These are phyloP conservation scores for Escarpia spicata DNA, from an alignment of 2,888 invertebrate genomes.

Conservation along the genomic window DNA sequence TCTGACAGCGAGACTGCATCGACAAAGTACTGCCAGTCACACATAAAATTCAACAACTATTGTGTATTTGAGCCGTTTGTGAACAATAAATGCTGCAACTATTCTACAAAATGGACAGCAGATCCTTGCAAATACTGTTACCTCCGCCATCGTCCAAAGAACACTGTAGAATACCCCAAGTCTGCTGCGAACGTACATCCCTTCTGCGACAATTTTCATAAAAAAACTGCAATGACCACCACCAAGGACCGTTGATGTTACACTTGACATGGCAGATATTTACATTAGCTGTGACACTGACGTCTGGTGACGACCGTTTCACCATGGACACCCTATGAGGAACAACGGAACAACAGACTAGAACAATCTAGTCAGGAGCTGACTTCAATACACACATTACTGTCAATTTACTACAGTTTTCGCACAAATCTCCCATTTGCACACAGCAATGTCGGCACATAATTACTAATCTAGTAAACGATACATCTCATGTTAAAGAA, in stretches of 20 bases:
- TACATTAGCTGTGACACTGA: neutral
- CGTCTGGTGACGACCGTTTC: neutral
- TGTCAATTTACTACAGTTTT: neutral
- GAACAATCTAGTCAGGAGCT: neutral
- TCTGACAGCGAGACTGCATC: neutral
- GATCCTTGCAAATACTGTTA: neutral
- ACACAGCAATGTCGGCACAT: conserved; percentile 8
- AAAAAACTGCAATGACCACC: neutral
- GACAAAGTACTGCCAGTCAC: neutral
- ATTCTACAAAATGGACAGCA: conserved; percentile 3
- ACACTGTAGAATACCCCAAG: neutral
- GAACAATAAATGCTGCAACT: conserved; percentile 1
- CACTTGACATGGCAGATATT: neutral
- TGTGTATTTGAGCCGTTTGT: conserved; percentile 12
- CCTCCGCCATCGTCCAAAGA: neutral
- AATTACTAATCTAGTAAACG: neutral
- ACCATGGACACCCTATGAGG: neutral
- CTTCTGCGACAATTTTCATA: neutral
- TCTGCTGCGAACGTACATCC: neutral
- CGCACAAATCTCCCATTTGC: neutral
- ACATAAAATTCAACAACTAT: neutral
- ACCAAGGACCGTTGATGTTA: neutral
- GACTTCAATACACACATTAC: neutral
- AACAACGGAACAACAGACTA: conserved; percentile 16
- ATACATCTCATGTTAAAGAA: neutral